Evolutionary conservation across 2,797 vertebrate species (phyloP).

Genomic region (Sebastolobus altivelis): DNA sequence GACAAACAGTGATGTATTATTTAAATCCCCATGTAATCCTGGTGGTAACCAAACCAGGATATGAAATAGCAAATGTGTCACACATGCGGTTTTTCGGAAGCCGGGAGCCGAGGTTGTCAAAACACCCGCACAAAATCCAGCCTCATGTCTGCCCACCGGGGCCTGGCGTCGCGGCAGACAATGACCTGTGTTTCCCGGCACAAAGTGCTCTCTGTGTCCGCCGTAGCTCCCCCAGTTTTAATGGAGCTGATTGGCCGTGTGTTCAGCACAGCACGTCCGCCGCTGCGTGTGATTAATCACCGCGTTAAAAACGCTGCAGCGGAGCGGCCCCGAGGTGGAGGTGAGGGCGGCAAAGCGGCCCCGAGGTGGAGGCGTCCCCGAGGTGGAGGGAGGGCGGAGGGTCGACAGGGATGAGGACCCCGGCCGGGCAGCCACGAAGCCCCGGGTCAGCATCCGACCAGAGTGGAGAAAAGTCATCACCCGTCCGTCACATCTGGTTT

Average conservation of each 20-base stretch:
- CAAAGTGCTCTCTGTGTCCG: constrained; percentile 84
- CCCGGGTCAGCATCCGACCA: constrained; percentile 73
- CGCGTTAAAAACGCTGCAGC: constrained; percentile 69
- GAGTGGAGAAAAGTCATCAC: constrained; percentile 61
- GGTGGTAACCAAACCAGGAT: constrained; percentile 49
- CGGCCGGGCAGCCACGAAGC: constrained; percentile 58
- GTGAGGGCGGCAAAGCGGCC: too few species aligned
- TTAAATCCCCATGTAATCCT: constrained; percentile 32
- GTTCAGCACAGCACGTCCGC: constrained; percentile 72
- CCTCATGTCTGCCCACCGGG: constrained; percentile 71
- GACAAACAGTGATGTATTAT: constrained; percentile 5
- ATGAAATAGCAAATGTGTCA: constrained; percentile 69
- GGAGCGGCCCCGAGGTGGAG: constrained; percentile 58
- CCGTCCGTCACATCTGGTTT: constrained; percentile 79
- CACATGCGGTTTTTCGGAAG: constrained; percentile 70
- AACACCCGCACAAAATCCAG: constrained; percentile 79
- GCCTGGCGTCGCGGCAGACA: constrained; percentile 74
- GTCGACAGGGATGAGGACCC: constrained; percentile 40
- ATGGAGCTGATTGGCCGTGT: constrained; percentile 66
- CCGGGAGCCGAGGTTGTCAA: constrained; percentile 75
- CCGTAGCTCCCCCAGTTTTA: constrained; percentile 56
- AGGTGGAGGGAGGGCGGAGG: constrained; percentile 47
- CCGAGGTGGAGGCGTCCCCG: too few species aligned
- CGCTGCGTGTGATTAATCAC: constrained; percentile 83
- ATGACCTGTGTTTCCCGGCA: constrained; percentile 79